phyloP scores from a whole-genome alignment of 2,113 vertebrate genomes.

The Apodemus sylvaticus region DNA sequence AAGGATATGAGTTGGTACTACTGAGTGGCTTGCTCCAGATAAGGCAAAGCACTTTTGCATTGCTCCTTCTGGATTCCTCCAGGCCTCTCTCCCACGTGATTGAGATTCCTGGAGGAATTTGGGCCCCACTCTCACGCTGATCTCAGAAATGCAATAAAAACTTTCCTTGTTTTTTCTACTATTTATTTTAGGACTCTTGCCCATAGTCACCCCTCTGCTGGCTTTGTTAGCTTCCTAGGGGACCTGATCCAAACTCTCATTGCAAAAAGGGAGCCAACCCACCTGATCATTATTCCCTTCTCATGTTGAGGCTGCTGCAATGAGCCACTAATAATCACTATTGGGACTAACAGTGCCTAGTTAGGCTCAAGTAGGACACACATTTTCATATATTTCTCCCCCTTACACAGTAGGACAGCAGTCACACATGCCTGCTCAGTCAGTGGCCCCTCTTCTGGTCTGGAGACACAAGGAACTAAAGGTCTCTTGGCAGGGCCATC shows the following conservation, averaged over 20 bases:
- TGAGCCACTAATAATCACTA: neutral
- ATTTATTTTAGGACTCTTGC: neutral
- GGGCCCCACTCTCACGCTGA: neutral
- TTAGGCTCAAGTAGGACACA: neutral
- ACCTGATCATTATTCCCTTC: neutral
- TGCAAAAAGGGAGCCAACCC: neutral
- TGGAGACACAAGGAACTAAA: neutral
- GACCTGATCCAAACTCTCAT: neutral
- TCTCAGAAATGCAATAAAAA: neutral
- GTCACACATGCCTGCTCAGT: neutral
- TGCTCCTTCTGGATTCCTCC: neutral
- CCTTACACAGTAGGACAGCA: neutral
- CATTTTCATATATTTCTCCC: slow-evolving; percentile 1
- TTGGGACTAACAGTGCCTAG: neutral
- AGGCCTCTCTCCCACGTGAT: neutral
- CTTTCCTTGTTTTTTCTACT: neutral
- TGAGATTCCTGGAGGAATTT: neutral
- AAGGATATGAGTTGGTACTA: neutral
- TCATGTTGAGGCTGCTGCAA: neutral
- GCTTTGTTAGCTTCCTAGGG: neutral
- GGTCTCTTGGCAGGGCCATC: neutral
- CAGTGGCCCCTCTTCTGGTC: neutral
- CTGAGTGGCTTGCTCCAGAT: neutral
- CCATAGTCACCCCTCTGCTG: slow-evolving; percentile 55
- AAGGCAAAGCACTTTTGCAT: neutral